phyloP scores from a whole-genome alignment of 2,888 invertebrate genomes.

The Drosophila parthenogenetica region DNA sequence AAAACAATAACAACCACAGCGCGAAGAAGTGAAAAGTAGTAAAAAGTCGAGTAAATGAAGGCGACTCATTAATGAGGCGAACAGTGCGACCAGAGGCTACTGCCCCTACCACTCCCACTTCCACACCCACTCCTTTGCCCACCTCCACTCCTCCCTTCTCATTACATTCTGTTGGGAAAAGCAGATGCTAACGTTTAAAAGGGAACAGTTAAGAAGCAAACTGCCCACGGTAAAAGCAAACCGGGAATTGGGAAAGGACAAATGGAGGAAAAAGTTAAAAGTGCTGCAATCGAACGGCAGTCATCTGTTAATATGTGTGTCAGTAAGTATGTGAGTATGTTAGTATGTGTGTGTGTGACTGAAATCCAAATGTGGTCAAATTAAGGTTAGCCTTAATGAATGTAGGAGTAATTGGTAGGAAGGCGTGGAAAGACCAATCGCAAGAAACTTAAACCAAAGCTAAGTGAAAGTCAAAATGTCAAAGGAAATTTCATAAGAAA shows the following conservation, averaged over 20 bases:
- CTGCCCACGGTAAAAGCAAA: conserved; percentile 3
- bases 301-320: conserved; percentile 6
- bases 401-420: conserved; percentile 60
- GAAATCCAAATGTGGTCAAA: conserved; percentile 68
- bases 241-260: conserved; percentile 35
- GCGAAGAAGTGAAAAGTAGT: conserved; percentile 31
- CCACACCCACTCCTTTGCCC: not conserved
- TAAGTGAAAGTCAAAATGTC: conserved; percentile 22
- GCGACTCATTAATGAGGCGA: conserved; percentile 47
- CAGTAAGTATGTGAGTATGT: conserved; percentile 5
- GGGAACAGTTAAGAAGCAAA: conserved; percentile 1
- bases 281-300: conserved; percentile 28
- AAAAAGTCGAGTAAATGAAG: conserved; percentile 30
- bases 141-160: not conserved
- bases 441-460: conserved; percentile 17
- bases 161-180: not conserved
- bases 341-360: conserved; percentile 15
- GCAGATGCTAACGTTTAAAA: conserved; percentile 10
- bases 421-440: not conserved
- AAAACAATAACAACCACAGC: conserved; percentile 8
- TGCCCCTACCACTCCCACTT: not conserved
- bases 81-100: conserved; percentile 28
- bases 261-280: conserved; percentile 39
- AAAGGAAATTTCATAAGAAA: not conserved
- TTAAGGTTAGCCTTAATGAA: conserved; percentile 68